Evolutionary conservation across 2,797 vertebrate species (phyloP).

Genomic region (Buphagus erythrorhynchus): DNA sequence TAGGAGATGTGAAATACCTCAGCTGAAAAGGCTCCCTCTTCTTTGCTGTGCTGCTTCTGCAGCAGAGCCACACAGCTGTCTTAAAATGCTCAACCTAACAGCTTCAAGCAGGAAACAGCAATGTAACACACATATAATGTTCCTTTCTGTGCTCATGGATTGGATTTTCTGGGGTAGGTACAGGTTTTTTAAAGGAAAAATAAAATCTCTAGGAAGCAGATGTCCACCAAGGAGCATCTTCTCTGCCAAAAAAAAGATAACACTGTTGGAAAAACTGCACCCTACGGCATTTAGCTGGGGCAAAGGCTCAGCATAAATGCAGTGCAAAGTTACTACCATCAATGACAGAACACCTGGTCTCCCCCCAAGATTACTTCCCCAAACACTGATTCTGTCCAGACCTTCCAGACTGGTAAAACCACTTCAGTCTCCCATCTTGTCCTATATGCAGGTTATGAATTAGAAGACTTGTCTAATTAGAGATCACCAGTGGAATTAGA

Average conservation of each 20-base stretch:
- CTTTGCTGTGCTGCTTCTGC: neutral
- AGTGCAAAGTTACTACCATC: neutral
- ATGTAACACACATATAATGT: neutral
- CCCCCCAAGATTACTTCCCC: neutral
- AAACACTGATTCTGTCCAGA: neutral
- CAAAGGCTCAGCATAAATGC: neutral
- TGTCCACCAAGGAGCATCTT: neutral
- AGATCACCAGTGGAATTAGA: neutral
- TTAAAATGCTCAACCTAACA: neutral
- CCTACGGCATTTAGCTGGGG: neutral
- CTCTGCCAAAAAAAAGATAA: neutral
- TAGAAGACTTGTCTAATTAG: neutral
- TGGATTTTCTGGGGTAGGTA: fast-evolving
- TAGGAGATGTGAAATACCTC: neutral
- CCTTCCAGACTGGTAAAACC: neutral
- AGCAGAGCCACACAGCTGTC: neutral
- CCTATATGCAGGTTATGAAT: neutral
- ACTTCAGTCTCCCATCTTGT: neutral
- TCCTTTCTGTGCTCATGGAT: neutral
- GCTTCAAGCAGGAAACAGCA: neutral
- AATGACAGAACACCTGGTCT: neutral
- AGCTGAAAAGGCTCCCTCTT: neutral
- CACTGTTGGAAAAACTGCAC: neutral
- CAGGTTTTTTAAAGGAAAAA: neutral
- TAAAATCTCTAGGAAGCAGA: neutral